phyloP scores from a whole-genome alignment of 2,113 vertebrate genomes.

The Platichthys flesus region DNA sequence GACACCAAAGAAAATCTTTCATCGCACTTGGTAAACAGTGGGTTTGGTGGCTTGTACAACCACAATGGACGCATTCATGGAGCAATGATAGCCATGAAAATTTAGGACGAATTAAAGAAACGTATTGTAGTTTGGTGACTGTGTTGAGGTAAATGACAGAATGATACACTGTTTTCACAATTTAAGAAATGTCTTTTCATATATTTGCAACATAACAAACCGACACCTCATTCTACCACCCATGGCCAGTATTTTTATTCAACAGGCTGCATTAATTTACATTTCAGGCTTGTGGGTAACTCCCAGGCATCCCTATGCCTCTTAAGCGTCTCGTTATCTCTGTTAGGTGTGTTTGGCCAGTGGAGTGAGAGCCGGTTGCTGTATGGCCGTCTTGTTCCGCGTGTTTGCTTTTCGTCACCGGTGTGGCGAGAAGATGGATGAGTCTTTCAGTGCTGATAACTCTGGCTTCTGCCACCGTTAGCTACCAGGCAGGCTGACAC shows the following conservation, averaged over 20 bases:
- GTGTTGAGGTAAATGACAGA: background rate
- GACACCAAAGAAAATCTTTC: background rate
- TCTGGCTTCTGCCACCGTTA: conserved; percentile 60
- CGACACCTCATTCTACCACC: background rate
- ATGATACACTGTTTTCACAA: too few relatives aligned
- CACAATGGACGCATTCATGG: background rate
- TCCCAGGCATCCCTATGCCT: conserved; percentile 54
- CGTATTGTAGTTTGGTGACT: background rate
- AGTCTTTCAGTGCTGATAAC: conserved; percentile 68
- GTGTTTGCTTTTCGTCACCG: conserved; percentile 80
- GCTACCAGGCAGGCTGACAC: conserved; percentile 32
- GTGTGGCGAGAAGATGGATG: conserved; percentile 80
- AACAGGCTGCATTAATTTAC: conserved; percentile 65
- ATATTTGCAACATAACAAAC: background rate
- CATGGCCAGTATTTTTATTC: conserved; percentile 42
- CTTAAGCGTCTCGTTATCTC: conserved; percentile 75
- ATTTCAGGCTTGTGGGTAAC: conserved; percentile 38
- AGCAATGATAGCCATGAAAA: background rate
- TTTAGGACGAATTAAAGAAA: background rate
- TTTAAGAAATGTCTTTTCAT: background rate
- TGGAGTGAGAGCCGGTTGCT: conserved; percentile 55
- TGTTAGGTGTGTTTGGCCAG: conserved; percentile 63
- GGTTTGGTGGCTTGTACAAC: background rate
- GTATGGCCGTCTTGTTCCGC: conserved; percentile 76
- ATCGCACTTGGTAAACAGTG: background rate